Base-by-base conservation (phyloP, 2,888 invertebrate genomes). In the Serripes groenlandicus region DNA sequence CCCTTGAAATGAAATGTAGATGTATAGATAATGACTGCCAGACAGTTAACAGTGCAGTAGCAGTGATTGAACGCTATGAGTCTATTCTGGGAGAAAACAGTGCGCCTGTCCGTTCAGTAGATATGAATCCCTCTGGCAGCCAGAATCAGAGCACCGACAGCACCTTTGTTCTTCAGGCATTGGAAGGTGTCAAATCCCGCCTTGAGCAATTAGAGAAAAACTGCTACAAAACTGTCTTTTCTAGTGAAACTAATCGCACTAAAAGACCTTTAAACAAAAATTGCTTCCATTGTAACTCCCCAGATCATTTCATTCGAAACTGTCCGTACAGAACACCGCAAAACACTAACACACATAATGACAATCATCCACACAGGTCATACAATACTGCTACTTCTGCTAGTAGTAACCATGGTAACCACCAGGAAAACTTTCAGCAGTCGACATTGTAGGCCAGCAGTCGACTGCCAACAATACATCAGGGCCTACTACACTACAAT, bases 1-100 rank as follows among this genome's bases (percentile, higher is more conserved):
- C 84, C 28, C 37, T 62, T 32, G 86, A 86, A 26, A 79, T 81
- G 78, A 83, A 79, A 62, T 83, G 83, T 69, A 28, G 82, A n/a
- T 84, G 86, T 72, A 75, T 84, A 68, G 82, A 87, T 42, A 70
- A 83, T 11, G 73, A 82, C 21, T 87, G 82, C 72, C 23, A 54
- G 15, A 78, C 72, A 11, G 54, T 87, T 18, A 21, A 73, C n/a
- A 75, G 83, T 1, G 85, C 85, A n/a, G 79, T 81, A 0, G 66
- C 73, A n/a, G 75, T 83, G 7, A 80, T 83, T 18, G 85, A 85
- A 28, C 72, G 72, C 15, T 85, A 83, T 52, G 79, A 87, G 32
- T 52, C 78, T 11, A 81, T 81, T n/a, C 37, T 81, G 15, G 81
- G 83, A 1, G 77, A 74, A 28, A 71, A 42, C n/a, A 71, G 54